Evolutionary conservation across 2,113 vertebrate species (phyloP).

Genomic region (Thomomys bottae): DNA sequence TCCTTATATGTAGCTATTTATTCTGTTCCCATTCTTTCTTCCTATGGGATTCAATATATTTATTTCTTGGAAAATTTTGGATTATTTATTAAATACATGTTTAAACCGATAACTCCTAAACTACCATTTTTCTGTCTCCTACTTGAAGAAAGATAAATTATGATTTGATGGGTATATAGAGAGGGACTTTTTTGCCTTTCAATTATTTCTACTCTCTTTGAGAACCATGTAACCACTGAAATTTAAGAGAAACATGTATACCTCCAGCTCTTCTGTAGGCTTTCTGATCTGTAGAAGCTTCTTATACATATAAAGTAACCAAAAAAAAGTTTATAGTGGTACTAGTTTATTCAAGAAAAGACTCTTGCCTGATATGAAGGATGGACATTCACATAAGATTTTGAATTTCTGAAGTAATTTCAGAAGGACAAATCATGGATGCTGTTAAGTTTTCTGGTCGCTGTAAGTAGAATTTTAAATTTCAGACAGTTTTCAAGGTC

Average conservation of each 20-base stretch:
- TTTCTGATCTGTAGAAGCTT: not conserved
- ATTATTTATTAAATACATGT: conserved; percentile 64
- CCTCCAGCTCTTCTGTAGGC: not conserved
- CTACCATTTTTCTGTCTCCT: conserved; percentile 20
- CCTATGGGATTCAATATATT: conserved; percentile 10
- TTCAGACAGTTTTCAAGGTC: not conserved
- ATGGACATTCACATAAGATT: not conserved
- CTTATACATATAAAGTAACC: not conserved
- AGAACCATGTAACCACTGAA: not conserved
- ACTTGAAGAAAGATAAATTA: conserved; percentile 32
- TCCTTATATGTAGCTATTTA: conserved; percentile 50
- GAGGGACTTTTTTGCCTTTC: not conserved
- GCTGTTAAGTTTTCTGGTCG: not conserved
- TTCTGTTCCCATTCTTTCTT: not conserved
- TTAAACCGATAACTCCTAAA: not conserved
- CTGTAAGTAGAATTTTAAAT: not conserved
- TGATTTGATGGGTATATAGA: not conserved
- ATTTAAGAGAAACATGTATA: not conserved
- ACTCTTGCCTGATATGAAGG: not conserved
- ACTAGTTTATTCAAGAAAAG: not conserved
- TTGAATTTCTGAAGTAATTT: conserved; percentile 29
- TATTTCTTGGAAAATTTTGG: conserved; percentile 15
- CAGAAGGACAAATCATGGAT: not conserved
- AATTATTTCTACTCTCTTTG: not conserved
- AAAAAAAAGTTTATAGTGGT: not conserved